Percentiles rank a stretch among this genome's conserved stretches.
These are phyloP conservation scores for Holotrichia oblita DNA, from an alignment of 1,140 invertebrate species.

Conservation along the genomic window DNA sequence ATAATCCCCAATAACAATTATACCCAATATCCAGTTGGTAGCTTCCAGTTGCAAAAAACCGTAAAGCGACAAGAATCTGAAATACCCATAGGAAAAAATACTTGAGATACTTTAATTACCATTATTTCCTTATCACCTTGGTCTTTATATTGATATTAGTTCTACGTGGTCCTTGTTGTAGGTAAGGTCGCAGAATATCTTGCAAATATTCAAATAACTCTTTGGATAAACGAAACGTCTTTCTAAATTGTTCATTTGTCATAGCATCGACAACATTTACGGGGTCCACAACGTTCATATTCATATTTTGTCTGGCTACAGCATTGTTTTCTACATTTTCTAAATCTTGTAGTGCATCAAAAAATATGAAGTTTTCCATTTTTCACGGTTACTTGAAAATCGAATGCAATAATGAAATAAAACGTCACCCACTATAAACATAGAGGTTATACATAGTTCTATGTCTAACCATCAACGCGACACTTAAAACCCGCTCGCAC, in stretches of 20 bases:
- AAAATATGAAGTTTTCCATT: slow-evolving; percentile 16
- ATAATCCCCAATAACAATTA: slow-evolving; percentile 29
- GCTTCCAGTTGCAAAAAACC: slow-evolving; percentile 43
- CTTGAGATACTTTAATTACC: neutral
- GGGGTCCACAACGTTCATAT: neutral
- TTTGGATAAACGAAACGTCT: slow-evolving; percentile 8
- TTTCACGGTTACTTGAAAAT: neutral
- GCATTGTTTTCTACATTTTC: slow-evolving; percentile 3
- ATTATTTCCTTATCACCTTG: slow-evolving; percentile 2
- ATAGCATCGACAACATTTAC: slow-evolving; percentile 7
- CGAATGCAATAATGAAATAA: neutral
- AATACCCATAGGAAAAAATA: slow-evolving; percentile 25
- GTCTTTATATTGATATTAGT: neutral
- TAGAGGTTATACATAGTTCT: no score
- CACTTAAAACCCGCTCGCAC: no score
- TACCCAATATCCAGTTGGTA: slow-evolving; percentile 42
- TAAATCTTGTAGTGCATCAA: neutral
- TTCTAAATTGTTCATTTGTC: slow-evolving; percentile 4
- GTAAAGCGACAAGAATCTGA: slow-evolving; percentile 40
- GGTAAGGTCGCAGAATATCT: neutral
- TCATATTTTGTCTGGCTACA: neutral
- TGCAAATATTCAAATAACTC: neutral
- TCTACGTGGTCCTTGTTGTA: neutral
- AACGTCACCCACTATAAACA: neutral
- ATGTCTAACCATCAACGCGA: no score